A percentile compares a stretch with the other conserved stretches of the same genome.
These are phyloP conservation scores for Gambelia wislizenii DNA, from an alignment of 2,797 vertebrate genomes.

Conservation along the genomic window DNA sequence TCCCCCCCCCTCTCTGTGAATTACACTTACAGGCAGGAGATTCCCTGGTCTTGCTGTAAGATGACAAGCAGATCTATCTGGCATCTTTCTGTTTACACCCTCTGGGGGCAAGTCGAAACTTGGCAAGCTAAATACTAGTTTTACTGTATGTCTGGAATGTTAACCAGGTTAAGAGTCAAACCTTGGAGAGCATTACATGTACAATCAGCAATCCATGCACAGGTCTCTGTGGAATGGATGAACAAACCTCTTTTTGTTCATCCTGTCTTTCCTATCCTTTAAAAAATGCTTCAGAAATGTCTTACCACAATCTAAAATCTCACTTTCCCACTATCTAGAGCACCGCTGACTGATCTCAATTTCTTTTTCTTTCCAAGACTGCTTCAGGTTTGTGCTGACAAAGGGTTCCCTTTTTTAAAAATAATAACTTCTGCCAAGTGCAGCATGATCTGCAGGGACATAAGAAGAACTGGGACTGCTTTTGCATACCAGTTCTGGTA, in stretches of 20 bases:
- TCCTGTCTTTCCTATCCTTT: background rate
- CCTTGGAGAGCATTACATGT: background rate
- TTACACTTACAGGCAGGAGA: background rate
- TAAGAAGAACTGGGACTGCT: background rate
- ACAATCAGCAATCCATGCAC: background rate
- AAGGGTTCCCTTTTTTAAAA: slow-evolving; percentile 67
- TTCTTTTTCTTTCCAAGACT: slow-evolving; percentile 66
- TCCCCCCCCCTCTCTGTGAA: no score
- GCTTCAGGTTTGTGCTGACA: slow-evolving; percentile 68
- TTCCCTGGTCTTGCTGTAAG: background rate
- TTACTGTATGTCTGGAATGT: background rate
- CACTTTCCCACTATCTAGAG: slow-evolving; percentile 72
- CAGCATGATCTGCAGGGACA: background rate
- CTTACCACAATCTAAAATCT: slow-evolving; percentile 66
- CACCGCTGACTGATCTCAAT: slow-evolving; percentile 64
- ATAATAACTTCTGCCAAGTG: slow-evolving; percentile 27
- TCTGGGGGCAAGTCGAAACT: background rate
- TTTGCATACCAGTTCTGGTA: background rate
- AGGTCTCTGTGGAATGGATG: background rate
- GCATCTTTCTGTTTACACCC: background rate
- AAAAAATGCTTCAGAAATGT: slow-evolving; percentile 53
- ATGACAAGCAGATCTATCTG: background rate
- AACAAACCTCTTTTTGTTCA: slow-evolving; percentile 39
- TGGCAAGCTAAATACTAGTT: background rate
- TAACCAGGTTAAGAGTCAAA: background rate